These are phyloP conservation scores for Metaphire vulgaris DNA, from an alignment of 1,140 invertebrate genomes.

Conservation along the genomic window DNA sequence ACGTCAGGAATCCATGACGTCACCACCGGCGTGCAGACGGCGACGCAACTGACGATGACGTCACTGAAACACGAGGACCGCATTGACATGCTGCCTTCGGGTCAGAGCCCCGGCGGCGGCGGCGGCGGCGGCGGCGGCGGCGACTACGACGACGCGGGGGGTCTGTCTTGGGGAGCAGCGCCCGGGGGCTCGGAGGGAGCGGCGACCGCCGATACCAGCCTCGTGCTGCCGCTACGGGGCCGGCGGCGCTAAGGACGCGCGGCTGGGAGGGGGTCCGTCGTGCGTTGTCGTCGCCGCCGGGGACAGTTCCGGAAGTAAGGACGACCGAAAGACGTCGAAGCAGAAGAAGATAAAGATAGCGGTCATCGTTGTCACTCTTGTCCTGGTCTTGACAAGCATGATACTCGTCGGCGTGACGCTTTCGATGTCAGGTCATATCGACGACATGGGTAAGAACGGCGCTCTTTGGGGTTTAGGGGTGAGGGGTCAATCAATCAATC, in stretches of 20 bases:
- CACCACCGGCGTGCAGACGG: too few species aligned
- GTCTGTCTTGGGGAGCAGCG: too few species aligned
- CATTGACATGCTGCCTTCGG: not conserved
- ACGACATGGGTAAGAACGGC: constrained; percentile 40
- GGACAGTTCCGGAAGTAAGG: not conserved
- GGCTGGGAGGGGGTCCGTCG: not conserved
- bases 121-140: too few species aligned
- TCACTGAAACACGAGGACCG: not conserved
- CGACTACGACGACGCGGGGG: not conserved
- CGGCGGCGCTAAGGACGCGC: not conserved
- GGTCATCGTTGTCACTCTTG: constrained; percentile 35
- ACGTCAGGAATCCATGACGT: too few species aligned
- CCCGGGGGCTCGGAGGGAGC: too few species aligned
- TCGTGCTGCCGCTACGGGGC: not conserved
- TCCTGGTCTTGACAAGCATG: constrained; percentile 36
- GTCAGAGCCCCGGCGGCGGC: not conserved
- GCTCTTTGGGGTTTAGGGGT: too few species aligned
- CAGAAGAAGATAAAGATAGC: constrained; percentile 35
- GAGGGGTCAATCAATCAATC: too few species aligned
- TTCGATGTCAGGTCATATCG: constrained; percentile 40
- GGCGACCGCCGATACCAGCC: not conserved
- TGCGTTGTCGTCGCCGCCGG: too few species aligned
- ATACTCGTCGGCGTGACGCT: constrained; percentile 38
- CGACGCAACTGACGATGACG: not conserved
- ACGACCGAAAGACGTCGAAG: constrained; percentile 16